These are phyloP conservation scores for Apostichopus parvimensis DNA, from an alignment of 35 echinoderm and acorn worm species.

Conservation along the genomic window DNA sequence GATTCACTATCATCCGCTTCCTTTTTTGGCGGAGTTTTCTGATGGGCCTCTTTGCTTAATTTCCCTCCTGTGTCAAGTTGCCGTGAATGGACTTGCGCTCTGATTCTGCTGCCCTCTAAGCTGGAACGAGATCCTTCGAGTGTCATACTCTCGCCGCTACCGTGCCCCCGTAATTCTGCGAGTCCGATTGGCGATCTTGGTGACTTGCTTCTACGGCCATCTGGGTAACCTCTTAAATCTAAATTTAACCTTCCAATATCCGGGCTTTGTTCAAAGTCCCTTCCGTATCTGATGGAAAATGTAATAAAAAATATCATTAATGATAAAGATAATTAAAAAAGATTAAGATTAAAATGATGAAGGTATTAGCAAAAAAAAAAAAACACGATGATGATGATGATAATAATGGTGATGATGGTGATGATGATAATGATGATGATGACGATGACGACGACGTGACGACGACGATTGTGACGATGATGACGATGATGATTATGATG, in stretches of 20 bases:
- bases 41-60: conserved; percentile 24
- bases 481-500: too few relatives aligned
- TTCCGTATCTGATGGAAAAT: not conserved
- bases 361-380: too few relatives aligned
- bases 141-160: conserved; percentile 49
- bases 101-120: conserved; percentile 26
- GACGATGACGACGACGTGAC: too few relatives aligned
- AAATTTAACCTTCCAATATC: conserved; percentile 17
- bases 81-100: conserved; percentile 35
- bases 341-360: too few relatives aligned
- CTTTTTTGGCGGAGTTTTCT: conserved; percentile 24
- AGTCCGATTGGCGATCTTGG: conserved; percentile 8
- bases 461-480: too few relatives aligned
- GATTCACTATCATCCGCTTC: conserved; percentile 39
- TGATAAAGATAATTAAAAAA: too few relatives aligned
- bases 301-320: too few relatives aligned
- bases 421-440: too few relatives aligned
- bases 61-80: not conserved
- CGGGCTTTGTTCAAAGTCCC: conserved; percentile 1
- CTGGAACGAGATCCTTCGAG: not conserved
- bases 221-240: conserved; percentile 40
- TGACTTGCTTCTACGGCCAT: conserved; percentile 53
- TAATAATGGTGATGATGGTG: too few relatives aligned
- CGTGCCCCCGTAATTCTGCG: conserved; percentile 16
- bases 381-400: too few relatives aligned